Percentiles rank a stretch among this genome's conserved stretches.
Evolutionary conservation across 1,140 invertebrate genomes (phyloP).

Genomic region (Melipona quadrifasciata): DNA sequence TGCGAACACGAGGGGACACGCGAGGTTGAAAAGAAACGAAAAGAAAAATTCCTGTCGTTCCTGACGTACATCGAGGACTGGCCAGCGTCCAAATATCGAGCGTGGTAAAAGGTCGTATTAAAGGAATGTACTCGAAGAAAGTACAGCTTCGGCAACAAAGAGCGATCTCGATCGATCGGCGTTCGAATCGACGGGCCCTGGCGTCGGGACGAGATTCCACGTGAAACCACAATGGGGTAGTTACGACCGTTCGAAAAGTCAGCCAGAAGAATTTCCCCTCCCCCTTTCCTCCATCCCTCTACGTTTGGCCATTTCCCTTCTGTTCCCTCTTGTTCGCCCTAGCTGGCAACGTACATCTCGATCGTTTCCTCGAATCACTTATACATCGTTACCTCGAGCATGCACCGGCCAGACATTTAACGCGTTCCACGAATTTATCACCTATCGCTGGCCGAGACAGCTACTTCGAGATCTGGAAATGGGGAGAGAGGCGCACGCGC

Average conservation of each 20-base stretch:
- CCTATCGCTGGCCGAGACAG: conserved; percentile 23
- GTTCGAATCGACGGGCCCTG: background rate
- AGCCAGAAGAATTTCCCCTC: background rate
- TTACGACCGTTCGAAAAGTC: conserved; percentile 3
- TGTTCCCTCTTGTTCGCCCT: too few species aligned
- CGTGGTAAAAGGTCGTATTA: conserved; percentile 54
- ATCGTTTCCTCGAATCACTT: background rate
- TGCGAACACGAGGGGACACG: too few species aligned
- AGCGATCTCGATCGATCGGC: background rate
- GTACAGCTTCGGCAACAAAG: background rate
- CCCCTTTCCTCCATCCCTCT: too few species aligned
- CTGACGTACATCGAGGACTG: conserved; percentile 24
- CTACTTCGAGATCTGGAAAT: conserved; percentile 1
- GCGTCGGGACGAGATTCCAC: background rate
- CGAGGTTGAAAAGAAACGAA: background rate
- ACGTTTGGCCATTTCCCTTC: background rate
- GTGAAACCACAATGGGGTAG: conserved; percentile 5
- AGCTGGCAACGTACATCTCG: too few species aligned
- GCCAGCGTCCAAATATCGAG: conserved; percentile 56
- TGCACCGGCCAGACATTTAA: conserved; percentile 1
- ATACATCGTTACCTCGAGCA: conserved; percentile 17
- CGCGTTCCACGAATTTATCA: conserved; percentile 28
- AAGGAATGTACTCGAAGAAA: conserved; percentile 35
- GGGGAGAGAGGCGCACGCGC: background rate
- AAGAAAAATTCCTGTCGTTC: background rate